These are phyloP conservation scores for Neodiprion virginianus DNA, from an alignment of 1,140 invertebrate genomes.

Conservation along the genomic window DNA sequence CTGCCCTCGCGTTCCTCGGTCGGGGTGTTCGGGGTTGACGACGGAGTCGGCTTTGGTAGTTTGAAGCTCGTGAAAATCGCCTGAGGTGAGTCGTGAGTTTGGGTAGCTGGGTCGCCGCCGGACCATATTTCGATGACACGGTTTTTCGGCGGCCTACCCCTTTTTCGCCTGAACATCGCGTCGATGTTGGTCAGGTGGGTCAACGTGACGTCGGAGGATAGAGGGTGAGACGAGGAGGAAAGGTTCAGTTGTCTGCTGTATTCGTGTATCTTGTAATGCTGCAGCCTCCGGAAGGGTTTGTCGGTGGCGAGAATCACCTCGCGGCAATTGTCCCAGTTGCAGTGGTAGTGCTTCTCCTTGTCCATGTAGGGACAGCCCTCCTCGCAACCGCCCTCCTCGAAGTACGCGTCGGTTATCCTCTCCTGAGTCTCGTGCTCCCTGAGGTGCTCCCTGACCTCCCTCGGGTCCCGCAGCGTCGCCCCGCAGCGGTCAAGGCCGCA, in stretches of 20 bases:
- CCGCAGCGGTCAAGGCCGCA: slow-evolving; percentile 56
- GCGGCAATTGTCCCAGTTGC: slow-evolving; percentile 85
- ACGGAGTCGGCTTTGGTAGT: slow-evolving; percentile 74
- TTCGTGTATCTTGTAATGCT: slow-evolving; percentile 91
- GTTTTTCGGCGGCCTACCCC: slow-evolving; percentile 91
- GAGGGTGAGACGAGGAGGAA: slow-evolving; percentile 55
- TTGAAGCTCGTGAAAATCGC: slow-evolving; percentile 94
- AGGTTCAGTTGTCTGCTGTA: slow-evolving; percentile 58
- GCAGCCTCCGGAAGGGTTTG: slow-evolving; percentile 83
- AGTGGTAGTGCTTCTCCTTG: slow-evolving; percentile 88
- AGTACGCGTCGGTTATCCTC: slow-evolving; percentile 82
- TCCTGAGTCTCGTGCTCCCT: slow-evolving; percentile 88
- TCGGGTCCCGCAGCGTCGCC: slow-evolving; percentile 47
- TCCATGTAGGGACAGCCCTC: slow-evolving; percentile 78
- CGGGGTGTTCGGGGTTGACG: slow-evolving; percentile 52
- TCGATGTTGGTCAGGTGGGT: slow-evolving; percentile 80
- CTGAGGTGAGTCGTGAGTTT: slow-evolving; percentile 77
- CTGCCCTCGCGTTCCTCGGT: slow-evolving; percentile 61
- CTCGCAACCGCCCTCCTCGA: slow-evolving; percentile 72
- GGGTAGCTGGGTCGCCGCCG: slow-evolving; percentile 65
- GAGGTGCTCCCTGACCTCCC: slow-evolving; percentile 82
- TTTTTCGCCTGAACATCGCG: slow-evolving; percentile 88
- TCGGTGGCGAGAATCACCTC: slow-evolving; percentile 84
- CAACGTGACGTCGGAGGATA: slow-evolving; percentile 68
- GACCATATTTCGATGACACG: slow-evolving; percentile 90